Evolutionary conservation across 2,888 invertebrate species (phyloP).

Genomic region (Formica aserva): DNA sequence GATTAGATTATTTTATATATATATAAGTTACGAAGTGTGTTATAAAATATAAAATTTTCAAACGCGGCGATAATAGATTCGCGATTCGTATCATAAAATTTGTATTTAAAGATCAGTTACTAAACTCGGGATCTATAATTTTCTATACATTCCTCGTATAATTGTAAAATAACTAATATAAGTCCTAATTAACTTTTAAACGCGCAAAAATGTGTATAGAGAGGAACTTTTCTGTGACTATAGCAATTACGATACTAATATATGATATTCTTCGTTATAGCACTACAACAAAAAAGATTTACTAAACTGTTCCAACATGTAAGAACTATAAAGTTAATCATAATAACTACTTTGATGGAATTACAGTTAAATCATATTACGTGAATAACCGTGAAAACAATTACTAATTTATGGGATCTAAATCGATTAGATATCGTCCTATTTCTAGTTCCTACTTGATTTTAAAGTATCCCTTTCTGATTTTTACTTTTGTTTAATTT

Average conservation of each 20-base stretch:
- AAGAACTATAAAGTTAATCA: conserved; percentile 42
- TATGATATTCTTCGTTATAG: conserved; percentile 42
- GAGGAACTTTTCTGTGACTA: background rate
- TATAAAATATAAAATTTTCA: conserved; percentile 22
- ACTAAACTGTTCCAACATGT: conserved; percentile 40
- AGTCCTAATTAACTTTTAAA: conserved; percentile 51
- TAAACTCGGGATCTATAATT: conserved; percentile 29
- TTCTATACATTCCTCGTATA: conserved; percentile 63
- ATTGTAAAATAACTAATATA: conserved; percentile 49
- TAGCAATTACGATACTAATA: conserved; percentile 6
- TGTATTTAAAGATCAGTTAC: conserved; percentile 4
- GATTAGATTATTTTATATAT: conserved; percentile 21
- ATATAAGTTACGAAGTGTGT: conserved; percentile 1
- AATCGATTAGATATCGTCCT: conserved; percentile 70
- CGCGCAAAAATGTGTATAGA: conserved; percentile 19
- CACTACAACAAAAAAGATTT: conserved; percentile 43
- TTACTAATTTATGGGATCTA: conserved; percentile 73
- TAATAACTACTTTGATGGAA: conserved; percentile 44
- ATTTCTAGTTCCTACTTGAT: conserved; percentile 80
- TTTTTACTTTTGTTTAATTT: conserved; percentile 76
- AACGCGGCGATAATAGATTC: conserved; percentile 24
- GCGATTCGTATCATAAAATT: conserved; percentile 32
- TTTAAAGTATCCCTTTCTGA: conserved; percentile 60
- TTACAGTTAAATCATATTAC: conserved; percentile 37
- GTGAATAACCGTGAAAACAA: conserved; percentile 45